Evolutionary conservation across 2,797 vertebrate genomes (phyloP).

Genomic region (Siniperca obscura): DNA sequence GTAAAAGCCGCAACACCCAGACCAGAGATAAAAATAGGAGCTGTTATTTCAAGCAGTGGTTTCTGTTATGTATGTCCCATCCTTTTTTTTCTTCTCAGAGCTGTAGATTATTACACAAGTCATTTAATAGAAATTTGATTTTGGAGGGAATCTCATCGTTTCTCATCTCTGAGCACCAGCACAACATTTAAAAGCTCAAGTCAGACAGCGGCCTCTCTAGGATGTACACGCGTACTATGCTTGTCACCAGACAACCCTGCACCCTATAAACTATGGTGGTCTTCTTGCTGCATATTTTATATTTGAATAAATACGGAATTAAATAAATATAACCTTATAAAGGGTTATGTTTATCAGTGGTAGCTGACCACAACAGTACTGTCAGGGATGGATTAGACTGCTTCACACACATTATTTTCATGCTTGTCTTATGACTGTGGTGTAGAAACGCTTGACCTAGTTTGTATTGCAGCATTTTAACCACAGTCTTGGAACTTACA

Average conservation of each 20-base stretch:
- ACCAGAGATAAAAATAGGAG: neutral
- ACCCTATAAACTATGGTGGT: too few relatives aligned
- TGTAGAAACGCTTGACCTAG: neutral
- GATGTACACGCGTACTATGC: too few relatives aligned
- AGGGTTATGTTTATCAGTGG: neutral
- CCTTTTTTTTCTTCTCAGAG: neutral
- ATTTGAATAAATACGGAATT: neutral
- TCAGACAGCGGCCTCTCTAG: too few relatives aligned
- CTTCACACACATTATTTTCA: neutral
- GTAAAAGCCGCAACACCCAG: neutral
- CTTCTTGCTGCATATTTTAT: neutral
- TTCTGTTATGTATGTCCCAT: neutral
- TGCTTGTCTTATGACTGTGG: neutral
- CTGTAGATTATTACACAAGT: neutral
- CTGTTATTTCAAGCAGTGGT: neutral
- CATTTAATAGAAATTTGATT: neutral
- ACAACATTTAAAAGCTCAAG: too few relatives aligned
- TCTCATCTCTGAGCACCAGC: too few relatives aligned
- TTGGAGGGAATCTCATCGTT: too few relatives aligned
- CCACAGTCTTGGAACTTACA: constrained; percentile 7
- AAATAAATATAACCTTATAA: too few relatives aligned
- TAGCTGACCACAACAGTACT: neutral
- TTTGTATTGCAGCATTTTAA: neutral
- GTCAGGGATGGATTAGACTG: neutral
- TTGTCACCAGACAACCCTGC: neutral